Evolutionary conservation across 1,140 invertebrate genomes (phyloP).

Genomic region (Myzus persicae): DNA sequence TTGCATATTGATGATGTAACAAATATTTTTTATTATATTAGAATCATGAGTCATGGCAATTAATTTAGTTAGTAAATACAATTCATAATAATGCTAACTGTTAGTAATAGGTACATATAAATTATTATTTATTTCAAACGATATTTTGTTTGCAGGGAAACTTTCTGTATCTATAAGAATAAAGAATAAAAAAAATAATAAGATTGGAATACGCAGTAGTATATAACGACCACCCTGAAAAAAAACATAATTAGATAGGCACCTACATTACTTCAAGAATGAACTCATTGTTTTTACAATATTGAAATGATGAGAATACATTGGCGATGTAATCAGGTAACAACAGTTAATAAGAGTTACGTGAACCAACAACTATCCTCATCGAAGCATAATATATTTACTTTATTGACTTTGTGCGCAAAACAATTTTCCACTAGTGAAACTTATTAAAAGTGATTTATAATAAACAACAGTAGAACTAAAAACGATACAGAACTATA

Average conservation of each 20-base stretch:
- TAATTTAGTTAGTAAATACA: neutral
- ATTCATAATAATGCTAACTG: neutral
- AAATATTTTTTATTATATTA: neutral
- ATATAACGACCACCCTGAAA: neutral
- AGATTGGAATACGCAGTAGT: neutral
- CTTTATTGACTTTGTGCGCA: neutral
- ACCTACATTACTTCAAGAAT: neutral
- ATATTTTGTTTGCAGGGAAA: neutral
- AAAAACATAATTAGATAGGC: neutral
- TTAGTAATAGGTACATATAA: neutral
- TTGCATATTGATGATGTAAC: neutral
- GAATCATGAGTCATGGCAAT: neutral
- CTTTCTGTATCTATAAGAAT: neutral
- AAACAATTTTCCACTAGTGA: neutral
- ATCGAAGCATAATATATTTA: neutral
- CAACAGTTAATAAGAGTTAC: neutral
- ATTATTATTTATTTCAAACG: neutral
- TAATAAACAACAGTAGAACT: neutral
- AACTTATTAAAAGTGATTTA: conserved; percentile 30
- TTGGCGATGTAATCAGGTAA: neutral
- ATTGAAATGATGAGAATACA: neutral
- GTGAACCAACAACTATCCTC: neutral
- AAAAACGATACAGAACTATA: neutral
- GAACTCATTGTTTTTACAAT: neutral
- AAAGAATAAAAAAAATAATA: neutral